These are phyloP conservation scores for Muscina levida DNA, from an alignment of 2,888 invertebrate genomes.

Conservation along the genomic window DNA sequence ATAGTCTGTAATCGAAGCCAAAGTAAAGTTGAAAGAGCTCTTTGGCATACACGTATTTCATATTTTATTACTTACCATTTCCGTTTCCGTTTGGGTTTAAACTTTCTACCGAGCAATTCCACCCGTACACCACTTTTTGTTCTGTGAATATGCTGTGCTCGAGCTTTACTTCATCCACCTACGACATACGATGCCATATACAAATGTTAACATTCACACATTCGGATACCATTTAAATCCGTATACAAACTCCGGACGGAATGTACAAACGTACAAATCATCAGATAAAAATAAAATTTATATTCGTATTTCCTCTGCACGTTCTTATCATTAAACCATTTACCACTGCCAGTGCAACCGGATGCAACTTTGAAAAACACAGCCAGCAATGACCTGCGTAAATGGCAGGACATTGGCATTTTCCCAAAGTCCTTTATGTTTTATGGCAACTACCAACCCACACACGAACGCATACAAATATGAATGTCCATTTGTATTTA, in stretches of 20 bases:
- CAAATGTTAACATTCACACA: conserved; percentile 11
- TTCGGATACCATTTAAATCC: conserved; percentile 8
- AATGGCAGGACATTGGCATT: conserved; percentile 61
- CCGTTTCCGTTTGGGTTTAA: conserved; percentile 73
- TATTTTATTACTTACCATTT: conserved; percentile 79
- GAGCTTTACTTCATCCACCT: conserved; percentile 22
- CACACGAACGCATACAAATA: not conserved
- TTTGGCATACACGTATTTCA: conserved; percentile 68
- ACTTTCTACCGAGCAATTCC: conserved; percentile 29
- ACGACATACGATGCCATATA: too few relatives aligned
- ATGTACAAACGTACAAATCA: conserved; percentile 65
- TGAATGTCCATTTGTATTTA: conserved; percentile 17
- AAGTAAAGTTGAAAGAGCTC: conserved; percentile 5
- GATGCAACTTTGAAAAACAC: conserved; percentile 53
- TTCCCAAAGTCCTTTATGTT: conserved; percentile 52
- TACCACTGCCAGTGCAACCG: conserved; percentile 62
- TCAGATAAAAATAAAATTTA: conserved; percentile 78
- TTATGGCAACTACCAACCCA: conserved; percentile 9
- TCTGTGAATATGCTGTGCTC: too few relatives aligned
- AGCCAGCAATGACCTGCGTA: conserved; percentile 57
- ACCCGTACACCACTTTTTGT: not conserved
- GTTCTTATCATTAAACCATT: conserved; percentile 65
- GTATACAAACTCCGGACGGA: conserved; percentile 2
- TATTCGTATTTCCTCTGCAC: conserved; percentile 76
- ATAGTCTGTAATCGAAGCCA: too few relatives aligned